Conservation (phyloP, 1,140 invertebrate species). For the Drosophila cardini region DNA sequence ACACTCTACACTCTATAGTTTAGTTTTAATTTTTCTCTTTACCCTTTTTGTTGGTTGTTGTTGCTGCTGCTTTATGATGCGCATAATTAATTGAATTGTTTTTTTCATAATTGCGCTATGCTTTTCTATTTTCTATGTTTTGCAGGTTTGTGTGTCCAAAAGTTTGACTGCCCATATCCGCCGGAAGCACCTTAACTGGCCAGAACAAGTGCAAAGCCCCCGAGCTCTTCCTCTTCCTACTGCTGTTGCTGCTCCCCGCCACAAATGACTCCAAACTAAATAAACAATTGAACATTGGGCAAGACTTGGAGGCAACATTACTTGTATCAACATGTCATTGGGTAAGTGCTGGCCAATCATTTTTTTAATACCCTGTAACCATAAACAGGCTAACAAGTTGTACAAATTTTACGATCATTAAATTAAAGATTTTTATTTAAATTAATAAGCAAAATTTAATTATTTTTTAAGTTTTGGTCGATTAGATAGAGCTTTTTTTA, state of each 20-base stretch:
- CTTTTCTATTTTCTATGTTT: constrained; percentile 70
- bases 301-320: constrained; percentile 22
- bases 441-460: too few relatives aligned
- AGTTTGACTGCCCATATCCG: constrained; percentile 71
- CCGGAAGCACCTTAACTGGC: constrained; percentile 73
- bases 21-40: constrained; percentile 66
- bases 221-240: constrained; percentile 12
- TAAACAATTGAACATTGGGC: constrained; percentile 27
- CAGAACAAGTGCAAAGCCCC: constrained; percentile 76
- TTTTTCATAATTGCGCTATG: constrained; percentile 73
- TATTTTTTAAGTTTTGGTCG: too few relatives aligned
- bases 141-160: constrained; percentile 70
- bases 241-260: background rate
- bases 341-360: constrained; percentile 54
- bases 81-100: constrained; percentile 76
- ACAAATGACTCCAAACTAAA: constrained; percentile 47
- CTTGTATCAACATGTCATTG: constrained; percentile 57
- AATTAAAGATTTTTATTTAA: background rate
- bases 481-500: too few relatives aligned
- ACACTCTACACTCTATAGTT: constrained; percentile 47
- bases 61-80: constrained; percentile 57
- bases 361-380: constrained; percentile 19
- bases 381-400: constrained; percentile 6
- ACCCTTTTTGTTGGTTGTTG: constrained; percentile 39
- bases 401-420: background rate